Base-by-base conservation (phyloP, 1,140 invertebrate species). In the Megathymus violae region DNA sequence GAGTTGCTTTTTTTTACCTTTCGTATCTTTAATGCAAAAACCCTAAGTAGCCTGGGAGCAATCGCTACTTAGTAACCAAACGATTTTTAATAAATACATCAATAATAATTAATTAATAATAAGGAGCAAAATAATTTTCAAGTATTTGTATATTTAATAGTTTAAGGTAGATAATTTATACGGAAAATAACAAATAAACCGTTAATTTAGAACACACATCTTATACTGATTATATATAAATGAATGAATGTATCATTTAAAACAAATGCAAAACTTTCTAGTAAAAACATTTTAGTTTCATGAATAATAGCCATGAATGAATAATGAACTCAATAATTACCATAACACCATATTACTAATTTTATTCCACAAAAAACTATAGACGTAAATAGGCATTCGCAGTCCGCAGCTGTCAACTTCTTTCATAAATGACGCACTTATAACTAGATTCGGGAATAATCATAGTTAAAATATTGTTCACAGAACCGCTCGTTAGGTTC, bases 371-470 rank as follows among this genome's bases (percentile, higher is more conserved):
- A 72, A 78, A 73, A 72, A 71, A 56, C 44, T 47, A 25, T 70
- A 46, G 62, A 47, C 50, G 27, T 72, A 82, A 78, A 80, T 73
- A 74, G 71, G 65, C 69, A 77, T 76, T 82, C 68, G 71, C 69
- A 71, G 61, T 61, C 68, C 62, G 67, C 69, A 74, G 62, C 74
- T 80, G 80, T 83, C 83, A 80, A 62, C 66, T 80, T 72, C 74
- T 77, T 67, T 64, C 64, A 62, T 60, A 72, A 65, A 61, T 62
- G 64, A 69, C 67, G 62, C 60, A 58, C 72, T 71, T 66, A 74
- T 67, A 77, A 81, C 77, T 84, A 86, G 76, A 80, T 78, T 79
- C 63, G 76, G 76, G 75, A 70, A 77, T 74, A 76, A 78, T 74
- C 59, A 58, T 46, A 40, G 70, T 52, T 78, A 81, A 82, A 80